These are phyloP conservation scores for Festucalex cinctus DNA, from an alignment of 2,113 vertebrate genomes.

Conservation along the genomic window DNA sequence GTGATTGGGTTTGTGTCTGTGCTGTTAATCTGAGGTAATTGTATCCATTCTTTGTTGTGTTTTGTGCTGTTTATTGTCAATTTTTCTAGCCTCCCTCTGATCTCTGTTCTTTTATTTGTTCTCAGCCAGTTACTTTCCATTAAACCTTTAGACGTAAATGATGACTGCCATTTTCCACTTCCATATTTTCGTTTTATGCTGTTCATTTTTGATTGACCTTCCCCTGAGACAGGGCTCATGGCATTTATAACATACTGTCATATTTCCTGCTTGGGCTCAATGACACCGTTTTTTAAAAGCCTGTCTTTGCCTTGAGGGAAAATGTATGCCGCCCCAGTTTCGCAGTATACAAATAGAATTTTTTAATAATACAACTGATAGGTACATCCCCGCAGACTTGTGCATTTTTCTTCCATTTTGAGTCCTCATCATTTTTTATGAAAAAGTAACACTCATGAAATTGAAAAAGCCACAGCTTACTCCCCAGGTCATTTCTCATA, in stretches of 20 bases:
- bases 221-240: slow-evolving; percentile 39
- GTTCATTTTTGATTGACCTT: slow-evolving; percentile 59
- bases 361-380: slow-evolving; percentile 66
- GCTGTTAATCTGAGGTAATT: slow-evolving; percentile 33
- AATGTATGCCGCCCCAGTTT: slow-evolving; percentile 54
- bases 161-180: slow-evolving; percentile 49
- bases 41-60: slow-evolving; percentile 18
- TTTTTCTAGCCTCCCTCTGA: slow-evolving; percentile 4
- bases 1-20: slow-evolving; percentile 8
- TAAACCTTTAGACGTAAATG: slow-evolving; percentile 68
- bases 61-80: slow-evolving; percentile 20
- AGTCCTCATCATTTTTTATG: slow-evolving; percentile 42
- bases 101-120: slow-evolving; percentile 4
- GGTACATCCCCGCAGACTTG: slow-evolving; percentile 2
- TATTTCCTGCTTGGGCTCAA: slow-evolving; percentile 52
- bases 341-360: slow-evolving; percentile 39
- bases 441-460: slow-evolving; percentile 59
- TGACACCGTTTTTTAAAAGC: slow-evolving; percentile 44
- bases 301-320: slow-evolving; percentile 51
- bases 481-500: slow-evolving; percentile 35
- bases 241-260: slow-evolving; percentile 54
- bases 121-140: slow-evolving; percentile 54
- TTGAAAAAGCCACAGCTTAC: slow-evolving; percentile 50
- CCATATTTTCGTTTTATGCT: slow-evolving; percentile 26
- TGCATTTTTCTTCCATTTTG: slow-evolving; percentile 44